Evolutionary conservation across 2,113 vertebrate genomes (phyloP), one percentile per base, ranked within the genome.

Genomic region (Lethenteron reissneri): DNA sequence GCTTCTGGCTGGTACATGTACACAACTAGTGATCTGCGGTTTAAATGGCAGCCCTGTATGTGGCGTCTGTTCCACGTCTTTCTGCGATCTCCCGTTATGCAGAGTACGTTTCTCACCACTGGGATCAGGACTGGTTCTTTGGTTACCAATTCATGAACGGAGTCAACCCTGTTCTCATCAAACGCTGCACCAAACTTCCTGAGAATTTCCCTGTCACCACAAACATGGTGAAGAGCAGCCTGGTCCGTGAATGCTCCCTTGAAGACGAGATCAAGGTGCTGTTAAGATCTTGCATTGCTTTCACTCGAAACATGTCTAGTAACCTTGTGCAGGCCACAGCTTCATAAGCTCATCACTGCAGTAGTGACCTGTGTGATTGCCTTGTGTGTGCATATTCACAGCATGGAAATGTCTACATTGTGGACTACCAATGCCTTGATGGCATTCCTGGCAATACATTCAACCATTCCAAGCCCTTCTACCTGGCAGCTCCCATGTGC

Each of bases 141-240:
- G 92, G 91, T n/a, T 97, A 99, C 78, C 94, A 99, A 79, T 95
- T 87, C 76, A 80, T 99, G 72, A 96, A 96, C 4, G 92, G 92
- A 11, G 96, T 90, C 79, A 99, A 97, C 80, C 94, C 94, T 0
- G 89, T 96, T 13, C 5, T 95, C 71, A 90, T 99, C 73, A 64
- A 8, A 74, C 88, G 86, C 71, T 94, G 92, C 76, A 82, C 73
- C 10, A 79, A 88, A 76, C 78, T 97, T 71, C 94, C 90, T 1
- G 79, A 82, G 69, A 99, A 95, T 70, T 82, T 99, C 58, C 92
- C 90, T 0, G 88, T 99, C 76, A 96, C 88, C 70, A 79, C 81
- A 2, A 82, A 87, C 73, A 92, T 99, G 89, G 86, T 97, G 57
- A 80, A 85, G 64, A 84, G 84, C 78, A 86, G 87, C 75, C 81